Conservation (phyloP, 2,888 invertebrate genomes). For the Prosapia bicincta region DNA sequence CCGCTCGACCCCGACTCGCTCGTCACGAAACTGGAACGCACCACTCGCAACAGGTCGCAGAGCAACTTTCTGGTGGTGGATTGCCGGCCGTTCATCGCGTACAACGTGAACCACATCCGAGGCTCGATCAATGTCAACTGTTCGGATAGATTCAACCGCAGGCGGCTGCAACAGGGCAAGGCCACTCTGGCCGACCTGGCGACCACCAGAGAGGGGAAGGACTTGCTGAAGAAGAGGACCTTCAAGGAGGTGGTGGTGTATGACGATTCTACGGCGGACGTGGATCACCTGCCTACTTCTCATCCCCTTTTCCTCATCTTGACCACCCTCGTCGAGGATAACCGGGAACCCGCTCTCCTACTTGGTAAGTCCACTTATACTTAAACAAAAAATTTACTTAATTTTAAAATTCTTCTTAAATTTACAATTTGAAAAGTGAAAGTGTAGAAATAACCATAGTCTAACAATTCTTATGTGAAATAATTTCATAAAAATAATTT, state of each 20-base stretch:
- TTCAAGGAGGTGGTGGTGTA: constrained; percentile 64
- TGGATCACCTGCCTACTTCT: constrained; percentile 54
- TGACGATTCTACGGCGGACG: constrained; percentile 62
- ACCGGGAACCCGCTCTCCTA: constrained; percentile 61
- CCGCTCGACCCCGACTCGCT: constrained; percentile 53
- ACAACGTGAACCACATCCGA: constrained; percentile 64
- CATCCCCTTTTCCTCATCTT: constrained; percentile 64
- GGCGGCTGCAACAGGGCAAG: constrained; percentile 62
- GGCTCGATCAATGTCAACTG: constrained; percentile 70
- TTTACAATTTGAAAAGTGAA: no score
- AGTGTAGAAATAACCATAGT: no score
- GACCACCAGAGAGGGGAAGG: constrained; percentile 60
- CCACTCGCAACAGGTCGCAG: constrained; percentile 35
- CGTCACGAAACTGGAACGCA: constrained; percentile 47
- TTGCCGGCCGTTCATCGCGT: constrained; percentile 58
- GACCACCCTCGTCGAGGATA: constrained; percentile 62
- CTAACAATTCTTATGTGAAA: no score
- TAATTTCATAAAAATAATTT: no score
- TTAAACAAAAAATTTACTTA: no score
- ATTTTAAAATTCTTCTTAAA: no score
- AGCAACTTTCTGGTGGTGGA: constrained; percentile 35
- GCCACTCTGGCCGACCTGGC: constrained; percentile 63
- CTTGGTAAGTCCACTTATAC: constrained; percentile 56
- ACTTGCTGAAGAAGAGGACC: constrained; percentile 53
- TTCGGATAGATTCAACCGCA: constrained; percentile 63